A percentile compares a stretch with the other conserved stretches of the same genome.
These are phyloP conservation scores for Hirundichthys speculiger DNA, from an alignment of 2,113 vertebrate genomes.

Conservation along the genomic window DNA sequence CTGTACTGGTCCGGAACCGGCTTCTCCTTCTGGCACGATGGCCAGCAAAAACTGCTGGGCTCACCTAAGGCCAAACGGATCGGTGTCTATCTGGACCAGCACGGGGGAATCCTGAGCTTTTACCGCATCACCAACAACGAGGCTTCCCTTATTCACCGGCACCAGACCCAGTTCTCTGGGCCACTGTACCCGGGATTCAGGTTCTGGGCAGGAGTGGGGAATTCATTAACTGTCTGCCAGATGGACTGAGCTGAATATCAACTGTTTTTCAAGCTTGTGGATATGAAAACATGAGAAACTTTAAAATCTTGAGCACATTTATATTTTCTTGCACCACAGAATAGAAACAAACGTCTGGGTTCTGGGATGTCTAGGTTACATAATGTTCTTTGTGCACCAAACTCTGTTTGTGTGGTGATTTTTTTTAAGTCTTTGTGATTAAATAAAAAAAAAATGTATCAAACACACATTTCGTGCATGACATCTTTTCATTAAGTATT, in stretches of 20 bases:
- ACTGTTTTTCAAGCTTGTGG: background rate
- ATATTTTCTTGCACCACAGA: too few relatives aligned
- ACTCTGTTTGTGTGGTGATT: too few relatives aligned
- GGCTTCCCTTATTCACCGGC: conserved; percentile 71
- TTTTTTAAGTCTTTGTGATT: too few relatives aligned
- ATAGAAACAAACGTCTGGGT: too few relatives aligned
- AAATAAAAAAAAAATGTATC: too few relatives aligned
- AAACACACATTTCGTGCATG: too few relatives aligned
- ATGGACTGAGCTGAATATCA: conserved; percentile 55
- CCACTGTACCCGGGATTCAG: conserved; percentile 78
- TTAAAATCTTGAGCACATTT: too few relatives aligned
- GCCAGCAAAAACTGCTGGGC: conserved; percentile 65
- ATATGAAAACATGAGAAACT: too few relatives aligned
- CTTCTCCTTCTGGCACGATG: conserved; percentile 78
- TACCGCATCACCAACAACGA: conserved; percentile 68
- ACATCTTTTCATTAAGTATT: too few relatives aligned
- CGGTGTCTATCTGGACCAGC: conserved; percentile 81
- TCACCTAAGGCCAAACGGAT: conserved; percentile 70
- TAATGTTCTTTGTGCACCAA: too few relatives aligned
- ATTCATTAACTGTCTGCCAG: conserved; percentile 65
- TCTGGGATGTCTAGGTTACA: too few relatives aligned
- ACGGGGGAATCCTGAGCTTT: conserved; percentile 76
- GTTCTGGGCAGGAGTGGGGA: conserved; percentile 73
- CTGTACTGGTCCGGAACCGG: conserved; percentile 80
- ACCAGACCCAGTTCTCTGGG: conserved; percentile 69